phyloP scores from a whole-genome alignment of 1,140 invertebrate species.

The Leptestheria dahalacensis region DNA sequence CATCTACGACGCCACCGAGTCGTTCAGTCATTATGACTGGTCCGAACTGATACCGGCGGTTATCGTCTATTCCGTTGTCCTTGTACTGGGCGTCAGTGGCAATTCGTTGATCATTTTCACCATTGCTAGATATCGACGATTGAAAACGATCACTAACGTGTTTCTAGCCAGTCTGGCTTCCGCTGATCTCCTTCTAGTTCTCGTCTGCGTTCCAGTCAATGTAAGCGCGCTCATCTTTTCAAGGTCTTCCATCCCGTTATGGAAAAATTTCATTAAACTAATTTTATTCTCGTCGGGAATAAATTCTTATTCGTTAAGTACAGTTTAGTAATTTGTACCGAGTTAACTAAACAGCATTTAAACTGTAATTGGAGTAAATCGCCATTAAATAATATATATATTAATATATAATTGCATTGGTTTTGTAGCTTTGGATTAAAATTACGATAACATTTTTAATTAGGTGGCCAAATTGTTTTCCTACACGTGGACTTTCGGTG shows the following conservation, averaged over 20 bases:
- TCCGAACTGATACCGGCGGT: constrained; percentile 40
- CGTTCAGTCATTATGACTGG: constrained; percentile 33
- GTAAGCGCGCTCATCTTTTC: no score
- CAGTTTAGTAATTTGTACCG: no score
- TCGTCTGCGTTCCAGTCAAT: constrained; percentile 59
- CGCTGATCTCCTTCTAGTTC: constrained; percentile 52
- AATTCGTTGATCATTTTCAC: constrained; percentile 43
- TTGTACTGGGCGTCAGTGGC: constrained; percentile 43
- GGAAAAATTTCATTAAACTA: no score
- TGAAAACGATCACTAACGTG: constrained; percentile 49
- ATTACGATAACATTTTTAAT: no score
- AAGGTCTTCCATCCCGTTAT: no score
- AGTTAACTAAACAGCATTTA: no score
- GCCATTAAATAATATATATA: no score
- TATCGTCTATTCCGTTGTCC: constrained; percentile 43
- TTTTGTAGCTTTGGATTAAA: no score
- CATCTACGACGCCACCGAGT: constrained; percentile 32
- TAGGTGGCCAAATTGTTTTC: constrained; percentile 57
- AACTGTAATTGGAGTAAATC: no score
- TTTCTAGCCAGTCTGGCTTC: constrained; percentile 51
- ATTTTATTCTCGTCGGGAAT: no score
- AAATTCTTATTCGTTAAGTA: no score
- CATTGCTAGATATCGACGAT: constrained; percentile 34
- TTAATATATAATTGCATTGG: no score
- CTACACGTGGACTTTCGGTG: constrained; percentile 54